Evolutionary conservation across 2,797 vertebrate genomes (phyloP).

Genomic region (Sebastes cheni): DNA sequence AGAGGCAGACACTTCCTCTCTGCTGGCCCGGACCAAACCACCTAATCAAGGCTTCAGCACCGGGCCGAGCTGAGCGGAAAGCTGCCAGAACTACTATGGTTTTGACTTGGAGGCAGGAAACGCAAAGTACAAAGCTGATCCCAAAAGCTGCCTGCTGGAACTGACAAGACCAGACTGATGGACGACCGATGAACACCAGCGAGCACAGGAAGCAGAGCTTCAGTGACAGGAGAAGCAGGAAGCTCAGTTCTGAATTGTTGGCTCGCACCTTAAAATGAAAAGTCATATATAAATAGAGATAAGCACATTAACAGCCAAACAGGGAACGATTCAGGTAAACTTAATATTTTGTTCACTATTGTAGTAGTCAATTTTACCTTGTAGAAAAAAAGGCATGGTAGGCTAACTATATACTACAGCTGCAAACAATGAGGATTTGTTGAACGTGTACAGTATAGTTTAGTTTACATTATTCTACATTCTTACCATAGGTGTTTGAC

Average conservation of each 20-base stretch:
- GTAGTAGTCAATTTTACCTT: not conserved
- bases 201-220: constrained; percentile 79
- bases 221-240: constrained; percentile 74
- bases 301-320: not conserved
- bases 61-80: constrained; percentile 70
- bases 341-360: not conserved
- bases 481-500: constrained; percentile 77
- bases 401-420: not conserved
- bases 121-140: constrained; percentile 67
- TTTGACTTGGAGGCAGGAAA: constrained; percentile 67
- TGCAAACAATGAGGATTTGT: not conserved
- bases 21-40: constrained; percentile 73
- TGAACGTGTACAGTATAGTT: not conserved
- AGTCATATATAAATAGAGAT: not conserved
- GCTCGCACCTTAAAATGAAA: constrained; percentile 63
- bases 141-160: constrained; percentile 69
- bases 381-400: not conserved
- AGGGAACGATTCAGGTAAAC: not conserved
- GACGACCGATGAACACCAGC: constrained; percentile 72
- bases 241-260: constrained; percentile 80
- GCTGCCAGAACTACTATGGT: constrained; percentile 69
- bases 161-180: constrained; percentile 54
- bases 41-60: constrained; percentile 57
- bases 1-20: constrained; percentile 68
- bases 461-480: not conserved